Percentiles rank a stretch among this genome's conserved stretches.
These are phyloP conservation scores for Neolamprologus sp. DNA, from an alignment of 2,113 vertebrate species.

Conservation along the genomic window DNA sequence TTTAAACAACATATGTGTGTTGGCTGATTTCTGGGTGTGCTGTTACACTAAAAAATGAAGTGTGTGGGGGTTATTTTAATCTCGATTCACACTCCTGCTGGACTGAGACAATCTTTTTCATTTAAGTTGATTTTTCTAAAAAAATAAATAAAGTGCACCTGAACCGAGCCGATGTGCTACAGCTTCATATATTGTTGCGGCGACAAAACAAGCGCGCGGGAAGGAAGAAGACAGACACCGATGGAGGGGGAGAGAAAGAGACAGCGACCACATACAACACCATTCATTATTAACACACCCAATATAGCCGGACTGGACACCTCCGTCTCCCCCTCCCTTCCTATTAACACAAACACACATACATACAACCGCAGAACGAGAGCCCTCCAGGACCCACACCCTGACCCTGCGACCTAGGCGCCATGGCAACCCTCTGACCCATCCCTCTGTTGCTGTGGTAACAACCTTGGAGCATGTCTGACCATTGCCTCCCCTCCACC, in stretches of 20 bases:
- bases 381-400: slow-evolving; percentile 51
- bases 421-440: slow-evolving; percentile 77
- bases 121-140: background rate
- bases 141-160: background rate
- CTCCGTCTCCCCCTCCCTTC: background rate
- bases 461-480: slow-evolving; percentile 78
- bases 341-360: slow-evolving; percentile 38
- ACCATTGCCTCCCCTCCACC: slow-evolving; percentile 56
- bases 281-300: slow-evolving; percentile 64
- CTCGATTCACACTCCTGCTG: background rate
- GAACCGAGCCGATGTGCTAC: background rate
- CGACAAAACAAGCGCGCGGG: background rate
- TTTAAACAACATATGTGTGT: background rate
- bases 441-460: slow-evolving; percentile 73
- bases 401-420: slow-evolving; percentile 71
- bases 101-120: background rate
- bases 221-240: background rate
- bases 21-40: accelerated
- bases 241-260: slow-evolving; percentile 1
- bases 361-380: background rate
- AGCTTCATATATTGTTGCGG: background rate
- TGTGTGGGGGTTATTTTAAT: background rate
- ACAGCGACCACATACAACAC: slow-evolving; percentile 29
- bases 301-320: slow-evolving; percentile 47
- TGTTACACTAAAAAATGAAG: background rate